Evolutionary conservation across 2,797 vertebrate genomes (phyloP).

Genomic region (Halcyon leucocephala): DNA sequence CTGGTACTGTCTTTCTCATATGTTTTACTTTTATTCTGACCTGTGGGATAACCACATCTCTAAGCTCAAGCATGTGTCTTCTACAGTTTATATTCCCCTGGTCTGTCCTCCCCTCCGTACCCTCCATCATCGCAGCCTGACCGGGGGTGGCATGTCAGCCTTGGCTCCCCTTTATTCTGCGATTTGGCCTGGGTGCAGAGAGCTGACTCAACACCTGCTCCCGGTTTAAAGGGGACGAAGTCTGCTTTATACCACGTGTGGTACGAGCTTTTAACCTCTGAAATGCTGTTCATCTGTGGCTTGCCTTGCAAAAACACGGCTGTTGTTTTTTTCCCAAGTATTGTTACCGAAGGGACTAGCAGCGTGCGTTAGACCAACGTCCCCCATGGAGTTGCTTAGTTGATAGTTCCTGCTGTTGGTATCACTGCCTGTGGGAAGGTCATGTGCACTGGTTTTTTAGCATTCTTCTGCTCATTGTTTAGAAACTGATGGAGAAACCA

Average conservation of each 20-base stretch:
- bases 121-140: not conserved
- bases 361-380: fast-evolving
- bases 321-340: not conserved
- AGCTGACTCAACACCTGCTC: slow-evolving; percentile 36
- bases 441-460: not conserved
- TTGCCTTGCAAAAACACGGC: not conserved
- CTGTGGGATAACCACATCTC: not conserved
- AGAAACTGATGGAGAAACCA: not conserved
- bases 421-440: not conserved
- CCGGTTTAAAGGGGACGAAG: slow-evolving; percentile 28
- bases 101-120: not conserved
- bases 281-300: not conserved
- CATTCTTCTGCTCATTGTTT: not conserved
- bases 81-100: fast-evolving
- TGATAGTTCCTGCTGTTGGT: not conserved
- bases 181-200: not conserved
- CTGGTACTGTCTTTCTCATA: fast-evolving
- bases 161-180: not conserved
- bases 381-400: not conserved
- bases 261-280: slow-evolving; percentile 11
- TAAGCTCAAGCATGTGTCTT: not conserved
- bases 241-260: not conserved
- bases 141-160: not conserved
- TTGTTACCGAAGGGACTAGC: not conserved
- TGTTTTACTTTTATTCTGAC: not conserved